These are phyloP conservation scores for Solea senegalensis DNA, from an alignment of 2,113 vertebrate genomes.

Conservation along the genomic window DNA sequence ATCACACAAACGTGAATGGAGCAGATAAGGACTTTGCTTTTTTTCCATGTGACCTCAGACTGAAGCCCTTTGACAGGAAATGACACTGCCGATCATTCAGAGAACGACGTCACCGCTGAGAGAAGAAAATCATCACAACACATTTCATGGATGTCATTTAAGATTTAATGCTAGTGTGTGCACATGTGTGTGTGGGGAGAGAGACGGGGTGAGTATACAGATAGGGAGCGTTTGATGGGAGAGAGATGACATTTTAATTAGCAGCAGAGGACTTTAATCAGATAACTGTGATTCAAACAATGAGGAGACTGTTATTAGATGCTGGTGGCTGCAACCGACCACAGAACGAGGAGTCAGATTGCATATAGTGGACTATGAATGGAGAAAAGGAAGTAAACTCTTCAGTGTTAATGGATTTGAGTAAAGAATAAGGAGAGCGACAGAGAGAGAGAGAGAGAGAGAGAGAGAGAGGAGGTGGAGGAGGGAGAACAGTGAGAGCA, in stretches of 20 bases:
- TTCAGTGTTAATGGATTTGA: slow-evolving; percentile 29
- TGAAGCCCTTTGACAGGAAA: slow-evolving; percentile 24
- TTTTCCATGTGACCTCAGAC: not conserved
- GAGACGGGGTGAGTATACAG: not conserved
- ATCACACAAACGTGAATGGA: no score
- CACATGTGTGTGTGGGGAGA: not conserved
- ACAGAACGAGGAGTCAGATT: slow-evolving; percentile 32
- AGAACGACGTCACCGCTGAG: not conserved
- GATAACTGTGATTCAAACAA: slow-evolving; percentile 49
- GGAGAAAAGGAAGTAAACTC: slow-evolving; percentile 20
- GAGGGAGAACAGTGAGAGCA: not conserved
- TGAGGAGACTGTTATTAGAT: slow-evolving; percentile 61
- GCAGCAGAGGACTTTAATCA: slow-evolving; percentile 51
- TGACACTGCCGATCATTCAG: slow-evolving; percentile 15
- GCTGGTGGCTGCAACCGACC: slow-evolving; percentile 54
- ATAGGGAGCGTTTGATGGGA: not conserved
- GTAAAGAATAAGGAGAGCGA: not conserved
- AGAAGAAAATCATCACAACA: not conserved
- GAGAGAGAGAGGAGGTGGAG: not conserved
- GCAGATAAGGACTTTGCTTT: no score
- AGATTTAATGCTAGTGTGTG: not conserved
- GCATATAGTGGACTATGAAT: slow-evolving; percentile 22
- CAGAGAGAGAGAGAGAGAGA: not conserved
- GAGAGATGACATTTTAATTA: slow-evolving; percentile 67
- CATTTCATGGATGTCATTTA: not conserved